Evolutionary conservation across 2,113 vertebrate genomes (phyloP).

Genomic region (Bombycilla garrulus): DNA sequence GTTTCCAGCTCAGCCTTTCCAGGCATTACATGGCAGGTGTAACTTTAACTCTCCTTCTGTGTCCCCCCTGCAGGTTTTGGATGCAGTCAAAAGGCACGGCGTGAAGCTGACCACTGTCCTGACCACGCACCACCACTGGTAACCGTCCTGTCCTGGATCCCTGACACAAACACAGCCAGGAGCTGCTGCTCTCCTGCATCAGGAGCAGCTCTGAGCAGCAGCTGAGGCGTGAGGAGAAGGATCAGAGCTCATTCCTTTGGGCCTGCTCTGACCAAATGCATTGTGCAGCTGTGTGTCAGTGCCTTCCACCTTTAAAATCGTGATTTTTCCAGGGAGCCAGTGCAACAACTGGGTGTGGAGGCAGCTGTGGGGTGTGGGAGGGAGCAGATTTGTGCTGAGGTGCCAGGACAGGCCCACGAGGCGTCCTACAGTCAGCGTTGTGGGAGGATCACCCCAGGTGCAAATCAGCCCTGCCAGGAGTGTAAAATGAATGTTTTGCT

Average conservation of each 20-base stretch:
- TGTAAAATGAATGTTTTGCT: not conserved
- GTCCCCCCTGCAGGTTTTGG: slow-evolving; percentile 82
- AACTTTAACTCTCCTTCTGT: not conserved
- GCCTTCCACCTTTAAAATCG: not conserved
- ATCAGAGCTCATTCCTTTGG: not conserved
- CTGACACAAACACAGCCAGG: not conserved
- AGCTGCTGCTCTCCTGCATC: not conserved
- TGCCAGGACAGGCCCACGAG: not conserved
- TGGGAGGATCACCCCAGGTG: not conserved
- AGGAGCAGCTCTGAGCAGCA: not conserved
- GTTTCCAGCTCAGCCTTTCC: too few species aligned
- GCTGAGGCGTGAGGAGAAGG: not conserved
- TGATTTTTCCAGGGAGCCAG: not conserved
- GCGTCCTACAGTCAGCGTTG: not conserved
- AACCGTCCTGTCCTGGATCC: not conserved
- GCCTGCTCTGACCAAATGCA: not conserved
- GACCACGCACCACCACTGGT: slow-evolving; percentile 99
- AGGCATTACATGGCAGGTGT: not conserved
- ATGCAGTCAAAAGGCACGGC: slow-evolving; percentile 84
- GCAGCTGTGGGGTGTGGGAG: not conserved
- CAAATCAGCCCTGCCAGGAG: not conserved
- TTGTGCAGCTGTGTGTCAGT: not conserved
- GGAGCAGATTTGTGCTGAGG: not conserved
- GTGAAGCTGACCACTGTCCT: slow-evolving; percentile 90
- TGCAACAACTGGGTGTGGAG: not conserved